Evolutionary conservation across 2,888 invertebrate genomes (phyloP).

Genomic region (Eurytoma adleriae): DNA sequence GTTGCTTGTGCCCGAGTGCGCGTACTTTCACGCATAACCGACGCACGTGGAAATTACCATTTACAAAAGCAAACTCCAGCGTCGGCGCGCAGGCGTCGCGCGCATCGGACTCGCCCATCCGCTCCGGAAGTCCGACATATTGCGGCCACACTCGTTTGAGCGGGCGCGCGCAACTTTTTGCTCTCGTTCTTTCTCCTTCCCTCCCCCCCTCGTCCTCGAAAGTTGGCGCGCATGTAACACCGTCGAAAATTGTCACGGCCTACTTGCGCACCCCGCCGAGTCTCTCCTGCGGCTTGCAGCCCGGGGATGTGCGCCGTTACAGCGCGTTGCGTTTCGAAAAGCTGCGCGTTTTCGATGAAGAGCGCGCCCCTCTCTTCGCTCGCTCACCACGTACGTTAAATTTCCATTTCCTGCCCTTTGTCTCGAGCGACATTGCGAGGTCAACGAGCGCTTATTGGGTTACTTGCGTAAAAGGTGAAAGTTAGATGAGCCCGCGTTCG

Average conservation of each 20-base stretch:
- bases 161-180: slow-evolving; percentile 18
- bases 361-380: neutral
- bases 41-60: slow-evolving; percentile 56
- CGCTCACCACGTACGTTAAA: slow-evolving; percentile 39
- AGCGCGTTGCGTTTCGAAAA: slow-evolving; percentile 32
- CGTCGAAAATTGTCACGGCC: slow-evolving; percentile 65
- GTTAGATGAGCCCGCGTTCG: neutral
- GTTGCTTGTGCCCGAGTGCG: neutral
- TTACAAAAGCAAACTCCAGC: slow-evolving; percentile 56
- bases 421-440: slow-evolving; percentile 38
- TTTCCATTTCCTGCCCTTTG: slow-evolving; percentile 56
- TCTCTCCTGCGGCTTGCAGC: slow-evolving; percentile 21
- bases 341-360: slow-evolving; percentile 1
- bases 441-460: slow-evolving; percentile 34
- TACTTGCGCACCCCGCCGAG: slow-evolving; percentile 58
- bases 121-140: slow-evolving; percentile 60
- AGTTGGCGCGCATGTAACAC: slow-evolving; percentile 58
- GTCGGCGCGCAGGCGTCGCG: slow-evolving; percentile 26
- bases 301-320: neutral
- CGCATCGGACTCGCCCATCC: slow-evolving; percentile 61
- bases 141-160: slow-evolving; percentile 16
- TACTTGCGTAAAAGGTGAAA: slow-evolving; percentile 51
- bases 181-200: slow-evolving; percentile 21
- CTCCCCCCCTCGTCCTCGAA: slow-evolving; percentile 53
- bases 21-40: too few species aligned